Evolutionary conservation across 23 tunicate species (phyloP), one percentile per base, ranked within the genome.

Genomic region (Botrylloides violaceus): DNA sequence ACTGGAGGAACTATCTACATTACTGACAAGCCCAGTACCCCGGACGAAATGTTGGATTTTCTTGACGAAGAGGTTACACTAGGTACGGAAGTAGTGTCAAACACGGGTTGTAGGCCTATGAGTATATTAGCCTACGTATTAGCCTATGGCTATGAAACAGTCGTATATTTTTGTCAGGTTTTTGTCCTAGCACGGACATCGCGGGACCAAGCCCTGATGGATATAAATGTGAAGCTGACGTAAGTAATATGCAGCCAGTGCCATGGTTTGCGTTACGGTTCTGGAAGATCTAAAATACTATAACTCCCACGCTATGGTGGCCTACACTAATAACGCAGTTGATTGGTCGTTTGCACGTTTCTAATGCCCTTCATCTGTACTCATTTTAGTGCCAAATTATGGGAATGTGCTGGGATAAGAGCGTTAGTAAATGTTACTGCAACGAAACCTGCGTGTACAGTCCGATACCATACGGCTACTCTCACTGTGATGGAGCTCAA

Each of bases 21-120:
- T 7, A 76, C 87, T 34, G 79, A 81, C 55, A 87, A 87, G 36
- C 95, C 95, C 7, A 49, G 36, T 25, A 49, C 77, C 2, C 80
- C 95, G 1, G 71, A 71, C 3, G 77, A 81, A 1, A 22, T 87
- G 63, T 68, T 81, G 21, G 78, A 81, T 6, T 81, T 81, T 38
- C 49, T 87, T n/a, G 79, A 81, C 29, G 85, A 86, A n/a, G 94
- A 86, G 49, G 60, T 86, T 2, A 86, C 94, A 20, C 53, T 86
- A 1, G 94, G 94, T 85, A n/a, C n/a, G n/a, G n/a, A n/a, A n/a
- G n/a, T n/a, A n/a, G n/a, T n/a, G n/a, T n/a, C n/a, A n/a, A n/a
- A n/a, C n/a, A n/a, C n/a, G n/a, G n/a, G n/a, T n/a, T n/a, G n/a
- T n/a, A n/a, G n/a, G n/a, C n/a, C n/a, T n/a, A n/a, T n/a, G n/a